Evolutionary conservation across 2,797 vertebrate genomes (phyloP).

Genomic region (Galago senegalensis): DNA sequence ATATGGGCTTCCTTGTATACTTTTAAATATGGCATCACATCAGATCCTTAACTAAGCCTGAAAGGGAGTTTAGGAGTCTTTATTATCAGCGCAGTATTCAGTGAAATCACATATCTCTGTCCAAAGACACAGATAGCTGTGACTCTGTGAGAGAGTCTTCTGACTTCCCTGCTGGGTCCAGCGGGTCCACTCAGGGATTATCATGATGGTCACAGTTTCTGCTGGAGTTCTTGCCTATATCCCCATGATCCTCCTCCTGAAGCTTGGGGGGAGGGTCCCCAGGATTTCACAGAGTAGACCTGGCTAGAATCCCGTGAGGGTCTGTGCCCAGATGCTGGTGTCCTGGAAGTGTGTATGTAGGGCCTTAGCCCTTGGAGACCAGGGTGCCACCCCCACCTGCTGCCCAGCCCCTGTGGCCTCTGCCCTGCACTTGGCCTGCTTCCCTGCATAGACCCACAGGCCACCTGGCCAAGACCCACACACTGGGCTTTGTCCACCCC

Average conservation of each 20-base stretch:
- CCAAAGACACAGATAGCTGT: neutral
- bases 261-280: neutral
- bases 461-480: neutral
- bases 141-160: too few species aligned
- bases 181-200: neutral
- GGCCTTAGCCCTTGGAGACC: neutral
- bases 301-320: neutral
- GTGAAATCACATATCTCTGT: neutral
- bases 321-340: neutral
- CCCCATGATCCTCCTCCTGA: neutral
- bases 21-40: neutral
- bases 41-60: neutral
- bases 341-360: neutral
- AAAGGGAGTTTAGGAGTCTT: neutral
- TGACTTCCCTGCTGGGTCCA: neutral
- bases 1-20: neutral
- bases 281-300: neutral
- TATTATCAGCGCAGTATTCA: neutral
- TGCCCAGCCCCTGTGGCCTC: neutral
- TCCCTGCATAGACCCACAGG: neutral
- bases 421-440: neutral
- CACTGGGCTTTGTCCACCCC: neutral
- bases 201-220: neutral
- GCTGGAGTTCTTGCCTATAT: neutral
- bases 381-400: neutral